Evolutionary conservation across 2,797 vertebrate genomes (phyloP).

Genomic region (Rhincodon typus): DNA sequence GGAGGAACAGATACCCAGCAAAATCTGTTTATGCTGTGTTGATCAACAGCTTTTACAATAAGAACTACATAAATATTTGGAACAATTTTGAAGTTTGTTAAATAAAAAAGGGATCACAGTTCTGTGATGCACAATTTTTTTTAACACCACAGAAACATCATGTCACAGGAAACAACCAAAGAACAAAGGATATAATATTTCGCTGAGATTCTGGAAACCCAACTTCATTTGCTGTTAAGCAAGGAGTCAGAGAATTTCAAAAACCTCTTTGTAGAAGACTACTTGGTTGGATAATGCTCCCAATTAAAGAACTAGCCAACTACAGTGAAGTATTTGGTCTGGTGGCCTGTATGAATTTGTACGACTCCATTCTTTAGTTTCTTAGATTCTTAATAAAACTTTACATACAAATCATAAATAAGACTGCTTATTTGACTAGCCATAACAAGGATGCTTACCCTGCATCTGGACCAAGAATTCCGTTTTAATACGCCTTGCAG

Average conservation of each 20-base stretch:
- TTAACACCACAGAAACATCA: neutral
- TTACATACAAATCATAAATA: neutral
- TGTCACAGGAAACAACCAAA: neutral
- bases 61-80: neutral
- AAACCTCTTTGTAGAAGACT: neutral
- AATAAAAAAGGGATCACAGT: neutral
- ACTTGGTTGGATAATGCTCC: neutral
- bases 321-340: neutral
- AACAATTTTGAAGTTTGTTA: neutral
- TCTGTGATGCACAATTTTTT: neutral
- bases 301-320: neutral
- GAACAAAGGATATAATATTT: neutral
- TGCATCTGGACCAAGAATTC: slow-evolving; percentile 99
- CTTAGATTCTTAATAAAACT: neutral
- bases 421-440: neutral
- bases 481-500: slow-evolving; percentile 91
- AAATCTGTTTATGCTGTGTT: neutral
- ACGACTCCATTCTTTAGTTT: neutral
- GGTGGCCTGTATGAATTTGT: neutral
- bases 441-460: slow-evolving; percentile 55
- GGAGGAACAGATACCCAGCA: neutral
- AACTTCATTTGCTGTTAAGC: neutral
- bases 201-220: neutral
- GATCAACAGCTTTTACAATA: neutral
- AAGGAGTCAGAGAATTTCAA: neutral